Evolutionary conservation across 2,797 vertebrate species (phyloP).

Genomic region (Trachurus trachurus): DNA sequence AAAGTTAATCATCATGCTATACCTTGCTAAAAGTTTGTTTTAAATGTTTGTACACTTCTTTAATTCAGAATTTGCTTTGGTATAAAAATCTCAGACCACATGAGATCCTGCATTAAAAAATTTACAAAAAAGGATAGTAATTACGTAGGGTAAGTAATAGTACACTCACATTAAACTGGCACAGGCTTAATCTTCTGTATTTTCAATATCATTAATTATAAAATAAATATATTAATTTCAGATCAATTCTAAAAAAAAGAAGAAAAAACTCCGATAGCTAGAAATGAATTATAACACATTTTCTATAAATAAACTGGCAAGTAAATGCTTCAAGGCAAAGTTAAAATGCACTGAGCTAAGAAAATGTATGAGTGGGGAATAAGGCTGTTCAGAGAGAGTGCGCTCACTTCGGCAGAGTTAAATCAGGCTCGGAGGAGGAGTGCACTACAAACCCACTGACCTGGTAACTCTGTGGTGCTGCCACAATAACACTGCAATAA

Average conservation of each 20-base stretch:
- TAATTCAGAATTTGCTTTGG: neutral
- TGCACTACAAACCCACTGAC: slow-evolving; percentile 67
- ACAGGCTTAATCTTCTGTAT: neutral
- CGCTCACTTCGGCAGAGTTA: slow-evolving; percentile 17
- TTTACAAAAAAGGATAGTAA: neutral
- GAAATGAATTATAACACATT: neutral
- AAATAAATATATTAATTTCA: neutral
- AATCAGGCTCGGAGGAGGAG: slow-evolving; percentile 36
- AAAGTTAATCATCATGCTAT: neutral
- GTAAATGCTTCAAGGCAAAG: slow-evolving; percentile 13
- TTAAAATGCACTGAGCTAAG: slow-evolving; percentile 22
- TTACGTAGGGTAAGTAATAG: too few species aligned
- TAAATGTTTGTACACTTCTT: neutral
- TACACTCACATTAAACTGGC: neutral
- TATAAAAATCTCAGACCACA: neutral
- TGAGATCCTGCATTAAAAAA: neutral
- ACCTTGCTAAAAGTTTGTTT: neutral
- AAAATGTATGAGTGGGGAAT: slow-evolving; percentile 17
- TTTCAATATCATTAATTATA: neutral
- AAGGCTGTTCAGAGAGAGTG: slow-evolving; percentile 13
- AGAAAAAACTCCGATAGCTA: neutral
- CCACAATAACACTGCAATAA: slow-evolving; percentile 51
- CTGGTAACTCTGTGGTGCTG: slow-evolving; percentile 55
- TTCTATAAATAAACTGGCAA: neutral
- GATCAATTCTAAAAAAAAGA: neutral